These are phyloP conservation scores for Mus spretus DNA, from an alignment of 2,797 vertebrate species.

Conservation along the genomic window DNA sequence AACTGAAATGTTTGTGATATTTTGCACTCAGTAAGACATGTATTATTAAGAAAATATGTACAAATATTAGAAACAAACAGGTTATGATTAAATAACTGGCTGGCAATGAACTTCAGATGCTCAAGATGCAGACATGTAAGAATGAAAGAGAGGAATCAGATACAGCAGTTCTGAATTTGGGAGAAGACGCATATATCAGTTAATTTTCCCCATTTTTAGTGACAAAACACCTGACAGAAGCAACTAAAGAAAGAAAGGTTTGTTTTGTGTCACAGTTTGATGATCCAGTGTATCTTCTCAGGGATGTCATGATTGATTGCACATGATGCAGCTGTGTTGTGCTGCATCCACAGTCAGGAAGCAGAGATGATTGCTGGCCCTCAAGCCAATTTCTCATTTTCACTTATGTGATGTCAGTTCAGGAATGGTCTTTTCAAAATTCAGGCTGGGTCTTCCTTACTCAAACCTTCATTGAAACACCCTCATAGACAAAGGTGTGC, in stretches of 20 bases:
- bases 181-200: background rate
- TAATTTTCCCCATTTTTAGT: background rate
- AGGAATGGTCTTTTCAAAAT: background rate
- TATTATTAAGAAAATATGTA: conserved; percentile 51
- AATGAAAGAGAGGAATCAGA: background rate
- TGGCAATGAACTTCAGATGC: background rate
- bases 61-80: conserved; percentile 48
- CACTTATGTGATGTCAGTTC: background rate
- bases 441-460: background rate
- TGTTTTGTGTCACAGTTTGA: background rate
- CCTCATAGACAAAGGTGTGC: background rate
- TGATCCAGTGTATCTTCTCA: background rate
- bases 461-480: background rate
- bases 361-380: background rate
- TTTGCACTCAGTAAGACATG: conserved; percentile 60
- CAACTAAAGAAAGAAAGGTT: background rate
- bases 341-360: background rate
- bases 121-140: background rate
- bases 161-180: background rate
- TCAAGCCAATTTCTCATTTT: background rate
- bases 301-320: background rate
- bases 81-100: conserved; percentile 18
- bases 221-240: background rate
- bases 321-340: background rate
- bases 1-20: conserved; percentile 30